Base-by-base conservation (phyloP, 2,888 invertebrate genomes). In the Seira musarum region DNA sequence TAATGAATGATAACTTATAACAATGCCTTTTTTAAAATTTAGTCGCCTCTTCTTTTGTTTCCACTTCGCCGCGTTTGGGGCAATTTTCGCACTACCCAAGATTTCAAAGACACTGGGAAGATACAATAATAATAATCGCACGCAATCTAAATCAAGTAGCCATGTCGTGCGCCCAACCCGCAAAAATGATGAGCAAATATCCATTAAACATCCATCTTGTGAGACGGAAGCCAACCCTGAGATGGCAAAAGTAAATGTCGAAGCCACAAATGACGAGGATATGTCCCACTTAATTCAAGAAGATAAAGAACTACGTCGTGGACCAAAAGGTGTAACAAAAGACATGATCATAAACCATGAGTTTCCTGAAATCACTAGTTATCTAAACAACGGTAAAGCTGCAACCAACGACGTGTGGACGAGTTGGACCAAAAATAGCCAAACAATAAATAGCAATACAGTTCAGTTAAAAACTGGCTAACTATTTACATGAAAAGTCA, bases 31-130 rank as follows among this genome's bases (percentile, higher is more conserved):
- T 40, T 40, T 5, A 40, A 40, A 40, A 40, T 40, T 22, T 87
- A 90, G 89, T 84, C 87, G 88, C 78, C 87, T 90, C 74, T 89
- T 89, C 83, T 90, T 90, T 87, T 88, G 88, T 85, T 87, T 89
- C 65, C 90, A 90, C 85, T 82, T 90, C 40, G 80, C 89, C 17
- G 89, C 88, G 2, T 74, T 89, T 1, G 84, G 88, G 35, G 88
- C 89, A 35, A 88, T 90, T 57, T 86, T 89, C 49, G 79, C 88
- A 8, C 86, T 90, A 21, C 90, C 90, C 6, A 77, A 74, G 69
- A 53, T 76, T 15, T 57, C 66, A 10, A 80, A 73, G 67, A n/a
- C n/a, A n/a, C n/a, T n/a, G n/a, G n/a, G n/a, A n/a, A n/a, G n/a
- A n/a, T 68, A 61, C 19, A 66, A 77, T 3, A 17, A 8, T n/a